phyloP scores from a whole-genome alignment of 2,888 invertebrate genomes.

The Agonopterix alstromeriana region DNA sequence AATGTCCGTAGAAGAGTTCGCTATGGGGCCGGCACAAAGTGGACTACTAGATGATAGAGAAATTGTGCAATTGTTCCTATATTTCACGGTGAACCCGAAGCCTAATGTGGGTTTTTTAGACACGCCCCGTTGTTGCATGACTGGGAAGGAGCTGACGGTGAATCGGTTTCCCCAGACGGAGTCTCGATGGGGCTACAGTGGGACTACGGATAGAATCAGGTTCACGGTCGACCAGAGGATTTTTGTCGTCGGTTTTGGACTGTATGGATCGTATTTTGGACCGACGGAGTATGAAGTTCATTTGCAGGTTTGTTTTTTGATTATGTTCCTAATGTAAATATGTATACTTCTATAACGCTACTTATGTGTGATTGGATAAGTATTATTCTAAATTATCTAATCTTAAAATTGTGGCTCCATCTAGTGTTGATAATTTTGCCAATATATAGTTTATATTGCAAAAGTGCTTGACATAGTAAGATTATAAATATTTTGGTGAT shows the following conservation, averaged over 20 bases:
- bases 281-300: constrained; percentile 86
- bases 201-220: constrained; percentile 87
- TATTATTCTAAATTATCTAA: no score
- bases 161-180: constrained; percentile 85
- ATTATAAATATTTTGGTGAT: no score
- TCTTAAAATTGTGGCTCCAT: no score
- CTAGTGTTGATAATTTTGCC: no score
- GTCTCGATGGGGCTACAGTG: constrained; percentile 90
- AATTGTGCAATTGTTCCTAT: constrained; percentile 83
- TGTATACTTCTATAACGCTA: no score
- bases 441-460: no score
- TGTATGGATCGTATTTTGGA: constrained; percentile 89
- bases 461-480: no score
- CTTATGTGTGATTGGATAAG: no score
- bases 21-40: constrained; percentile 84
- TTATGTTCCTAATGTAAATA: no score
- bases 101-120: constrained; percentile 83
- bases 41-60: constrained; percentile 86
- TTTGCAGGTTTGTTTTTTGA: constrained; percentile 63
- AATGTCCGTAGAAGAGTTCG: constrained; percentile 92
- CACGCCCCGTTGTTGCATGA: constrained; percentile 85
- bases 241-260: constrained; percentile 89
- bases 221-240: constrained; percentile 88
- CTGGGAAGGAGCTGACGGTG: constrained; percentile 86
- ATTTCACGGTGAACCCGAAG: constrained; percentile 85